Conservation (phyloP, 2,797 vertebrate species). For the Typhlichthys subterraneus region DNA sequence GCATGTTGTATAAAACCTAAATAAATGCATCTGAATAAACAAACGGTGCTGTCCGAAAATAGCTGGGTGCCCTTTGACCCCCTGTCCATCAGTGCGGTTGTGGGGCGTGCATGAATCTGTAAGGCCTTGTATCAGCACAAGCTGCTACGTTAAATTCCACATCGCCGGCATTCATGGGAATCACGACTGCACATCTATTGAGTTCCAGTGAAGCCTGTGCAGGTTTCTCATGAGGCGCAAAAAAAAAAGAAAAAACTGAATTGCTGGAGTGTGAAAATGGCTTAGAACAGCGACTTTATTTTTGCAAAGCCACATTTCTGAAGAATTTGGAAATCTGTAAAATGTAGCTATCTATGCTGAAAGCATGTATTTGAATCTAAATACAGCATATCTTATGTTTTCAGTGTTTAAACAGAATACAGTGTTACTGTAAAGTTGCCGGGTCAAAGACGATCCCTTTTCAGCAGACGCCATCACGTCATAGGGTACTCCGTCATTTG, state of each 20-base stretch:
- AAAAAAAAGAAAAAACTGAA: conserved; percentile 23
- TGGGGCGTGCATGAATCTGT: conserved; percentile 70
- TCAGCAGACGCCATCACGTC: conserved; percentile 13
- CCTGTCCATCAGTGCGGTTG: conserved; percentile 71
- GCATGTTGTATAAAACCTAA: conserved; percentile 73
- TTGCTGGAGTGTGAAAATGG: background rate
- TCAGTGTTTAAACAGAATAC: conserved; percentile 88
- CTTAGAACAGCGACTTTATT: conserved; percentile 32
- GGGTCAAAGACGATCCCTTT: conserved; percentile 53
- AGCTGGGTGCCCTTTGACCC: conserved; percentile 68
- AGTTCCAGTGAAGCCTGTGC: conserved; percentile 51
- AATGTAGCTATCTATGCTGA: conserved; percentile 60
- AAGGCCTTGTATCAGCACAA: conserved; percentile 75
- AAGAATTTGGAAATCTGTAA: conserved; percentile 8
- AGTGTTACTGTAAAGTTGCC: conserved; percentile 86
- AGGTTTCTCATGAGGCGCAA: conserved; percentile 49
- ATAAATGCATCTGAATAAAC: conserved; percentile 76
- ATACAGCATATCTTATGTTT: conserved; percentile 80
- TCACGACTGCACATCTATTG: conserved; percentile 59
- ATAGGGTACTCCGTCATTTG: conserved; percentile 16
- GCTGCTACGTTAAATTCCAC: conserved; percentile 72
- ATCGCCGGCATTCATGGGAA: conserved; percentile 71
- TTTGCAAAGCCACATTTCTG: conserved; percentile 16
- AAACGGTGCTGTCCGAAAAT: conserved; percentile 74
- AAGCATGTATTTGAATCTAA: conserved; percentile 57